Conservation (phyloP, 2,888 invertebrate species). For the Mellilla xanthometata region DNA sequence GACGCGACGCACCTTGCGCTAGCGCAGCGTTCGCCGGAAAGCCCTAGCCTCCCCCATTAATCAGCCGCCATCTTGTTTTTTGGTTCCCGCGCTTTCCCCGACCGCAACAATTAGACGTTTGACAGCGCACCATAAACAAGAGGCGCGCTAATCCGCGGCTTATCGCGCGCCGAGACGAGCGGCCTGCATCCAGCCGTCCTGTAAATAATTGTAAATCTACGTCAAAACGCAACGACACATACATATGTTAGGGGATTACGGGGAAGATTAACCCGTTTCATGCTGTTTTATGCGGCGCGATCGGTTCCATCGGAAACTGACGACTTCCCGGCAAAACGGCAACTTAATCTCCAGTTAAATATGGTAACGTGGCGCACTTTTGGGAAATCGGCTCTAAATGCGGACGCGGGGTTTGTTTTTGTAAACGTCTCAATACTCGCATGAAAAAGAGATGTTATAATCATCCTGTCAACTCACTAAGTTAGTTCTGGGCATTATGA, state of each 20-base stretch:
- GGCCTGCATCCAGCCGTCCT: constrained; percentile 61
- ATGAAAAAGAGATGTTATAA: constrained; percentile 15
- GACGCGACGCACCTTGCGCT: constrained; percentile 77
- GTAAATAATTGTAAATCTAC: constrained; percentile 83
- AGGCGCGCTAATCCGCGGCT: constrained; percentile 68
- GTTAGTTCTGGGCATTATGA: constrained; percentile 23
- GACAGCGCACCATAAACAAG: constrained; percentile 73
- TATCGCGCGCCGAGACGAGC: constrained; percentile 69
- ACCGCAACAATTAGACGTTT: constrained; percentile 69
- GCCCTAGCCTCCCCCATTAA: constrained; percentile 57
- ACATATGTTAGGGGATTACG: constrained; percentile 79
- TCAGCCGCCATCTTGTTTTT: constrained; percentile 68
- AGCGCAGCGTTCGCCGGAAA: constrained; percentile 37
- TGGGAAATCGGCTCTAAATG: constrained; percentile 61
- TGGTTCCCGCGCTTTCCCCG: constrained; percentile 63
- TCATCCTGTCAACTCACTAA: constrained; percentile 24
- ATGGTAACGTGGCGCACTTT: constrained; percentile 56
- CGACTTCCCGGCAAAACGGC: constrained; percentile 69
- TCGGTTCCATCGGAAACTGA: constrained; percentile 54
- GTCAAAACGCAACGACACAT: constrained; percentile 79
- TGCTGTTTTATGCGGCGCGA: constrained; percentile 65
- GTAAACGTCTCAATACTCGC: constrained; percentile 24
- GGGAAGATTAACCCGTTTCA: constrained; percentile 75
- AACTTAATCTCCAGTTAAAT: constrained; percentile 69
- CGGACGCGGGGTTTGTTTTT: constrained; percentile 55